Base-by-base conservation (phyloP, 1,140 invertebrate species). In the Portunus trituberculatus region DNA sequence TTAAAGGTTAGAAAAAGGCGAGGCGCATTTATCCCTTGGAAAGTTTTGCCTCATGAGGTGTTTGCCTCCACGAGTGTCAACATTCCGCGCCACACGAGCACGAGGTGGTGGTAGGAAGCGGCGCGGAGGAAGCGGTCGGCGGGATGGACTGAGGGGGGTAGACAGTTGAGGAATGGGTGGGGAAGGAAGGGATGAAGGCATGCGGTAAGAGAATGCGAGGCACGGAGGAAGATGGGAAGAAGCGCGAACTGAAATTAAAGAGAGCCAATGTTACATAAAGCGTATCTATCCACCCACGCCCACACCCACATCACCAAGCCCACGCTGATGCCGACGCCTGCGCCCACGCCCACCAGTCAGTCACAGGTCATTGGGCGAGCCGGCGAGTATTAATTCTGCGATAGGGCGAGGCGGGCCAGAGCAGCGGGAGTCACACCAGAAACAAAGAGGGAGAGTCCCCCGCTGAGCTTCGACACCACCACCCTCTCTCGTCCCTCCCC, bases 401-500 rank as follows among this genome's bases (percentile, higher is more conserved):
- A 94, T 94, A 94, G 90, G 91, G 94, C 32, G 48, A 10, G 48
- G 82, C 84, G 94, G 90, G 28, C 84, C 20, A 83, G 59, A 95
- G 39, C 94, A 95, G 94, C 94, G 91, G 94, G 94, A 92, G 94
- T 89, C 67, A 95, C 94, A 95, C 94, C 83, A 95, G 39, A 95
- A 82, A 95, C 94, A 95, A 95, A 95, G 94, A 92, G 94, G 48
- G 7, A 46, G 48, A 86, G 39, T 91, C 86, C 29, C 94, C 94
- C 91, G 94, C 52, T 28, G 94, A 16, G 83, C 83, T 28, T 67
- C 89, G n/a, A 29, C 76, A 59, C 94, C 89, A 20, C 94, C 29
- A 20, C 16, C 86, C 32, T 59, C 16, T 67, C 89, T 29, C 67
- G 8, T 12, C 52, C 67, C 29, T 67, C 52, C 67, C 31, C 32